A percentile compares a stretch with the other conserved stretches of the same genome.
These are phyloP conservation scores for Drosophila virilis DNA, from an alignment of 1,140 invertebrate species.

Conservation along the genomic window DNA sequence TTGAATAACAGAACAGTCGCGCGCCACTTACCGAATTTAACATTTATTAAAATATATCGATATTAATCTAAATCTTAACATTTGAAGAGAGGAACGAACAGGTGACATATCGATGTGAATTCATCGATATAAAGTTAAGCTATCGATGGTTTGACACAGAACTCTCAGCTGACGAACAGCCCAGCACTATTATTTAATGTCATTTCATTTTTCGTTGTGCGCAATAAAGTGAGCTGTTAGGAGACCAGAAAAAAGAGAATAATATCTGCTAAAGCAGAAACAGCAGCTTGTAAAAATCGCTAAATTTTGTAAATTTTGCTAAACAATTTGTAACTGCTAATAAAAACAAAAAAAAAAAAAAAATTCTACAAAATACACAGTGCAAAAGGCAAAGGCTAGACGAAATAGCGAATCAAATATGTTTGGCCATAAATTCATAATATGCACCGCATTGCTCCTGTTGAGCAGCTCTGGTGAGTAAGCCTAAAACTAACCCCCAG, in stretches of 20 bases:
- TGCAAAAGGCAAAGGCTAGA: neutral
- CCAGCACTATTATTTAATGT: slow-evolving; percentile 48
- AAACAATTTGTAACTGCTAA: too few species aligned
- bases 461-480: slow-evolving; percentile 64
- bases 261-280: slow-evolving; percentile 1
- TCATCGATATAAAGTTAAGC: slow-evolving; percentile 2
- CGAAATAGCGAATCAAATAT: slow-evolving; percentile 38
- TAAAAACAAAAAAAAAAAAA: neutral
- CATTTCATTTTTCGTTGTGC: slow-evolving; percentile 52
- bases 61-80: neutral
- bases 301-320: slow-evolving; percentile 1
- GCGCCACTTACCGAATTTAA: neutral
- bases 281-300: neutral
- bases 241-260: slow-evolving; percentile 14
- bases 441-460: slow-evolving; percentile 55
- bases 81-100: neutral
- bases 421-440: slow-evolving; percentile 57
- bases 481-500: slow-evolving; percentile 13
- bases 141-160: slow-evolving; percentile 7
- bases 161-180: slow-evolving; percentile 34
- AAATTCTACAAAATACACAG: neutral
- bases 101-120: slow-evolving; percentile 7
- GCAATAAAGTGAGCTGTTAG: slow-evolving; percentile 35
- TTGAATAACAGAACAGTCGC: neutral
- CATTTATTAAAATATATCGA: neutral